Evolutionary conservation across 2,113 vertebrate species (phyloP).

Genomic region (Puffinus mauretanicus): DNA sequence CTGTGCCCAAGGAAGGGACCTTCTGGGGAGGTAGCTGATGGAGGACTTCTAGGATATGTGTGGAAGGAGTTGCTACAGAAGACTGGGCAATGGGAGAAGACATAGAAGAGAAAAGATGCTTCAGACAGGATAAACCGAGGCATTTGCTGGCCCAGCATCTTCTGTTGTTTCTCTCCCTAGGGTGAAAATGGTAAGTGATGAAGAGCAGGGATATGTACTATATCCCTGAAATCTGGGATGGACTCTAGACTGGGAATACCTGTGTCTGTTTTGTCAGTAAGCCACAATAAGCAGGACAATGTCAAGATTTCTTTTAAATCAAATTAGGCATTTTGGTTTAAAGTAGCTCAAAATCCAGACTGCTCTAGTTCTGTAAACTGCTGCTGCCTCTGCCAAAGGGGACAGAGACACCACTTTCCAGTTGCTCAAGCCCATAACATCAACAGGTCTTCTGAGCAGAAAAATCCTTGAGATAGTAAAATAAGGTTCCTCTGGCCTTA

Average conservation of each 20-base stretch:
- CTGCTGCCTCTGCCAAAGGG: not conserved
- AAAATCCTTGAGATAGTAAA: not conserved
- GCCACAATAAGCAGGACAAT: not conserved
- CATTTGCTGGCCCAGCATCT: not conserved
- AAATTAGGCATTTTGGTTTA: not conserved
- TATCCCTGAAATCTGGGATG: not conserved
- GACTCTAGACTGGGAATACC: not conserved
- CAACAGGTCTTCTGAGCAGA: not conserved
- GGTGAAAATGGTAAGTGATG: not conserved
- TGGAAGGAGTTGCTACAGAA: not conserved
- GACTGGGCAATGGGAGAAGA: not conserved
- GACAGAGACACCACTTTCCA: not conserved
- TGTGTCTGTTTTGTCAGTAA: not conserved
- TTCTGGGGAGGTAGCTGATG: not conserved
- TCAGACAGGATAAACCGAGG: not conserved
- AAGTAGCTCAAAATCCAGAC: not conserved
- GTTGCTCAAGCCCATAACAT: not conserved
- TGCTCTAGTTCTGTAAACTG: not conserved
- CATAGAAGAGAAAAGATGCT: not conserved
- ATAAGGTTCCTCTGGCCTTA: not conserved
- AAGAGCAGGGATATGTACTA: not conserved
- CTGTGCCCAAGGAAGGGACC: not conserved
- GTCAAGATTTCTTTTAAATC: not conserved
- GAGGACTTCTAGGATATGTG: not conserved
- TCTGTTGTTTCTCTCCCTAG: not conserved